A percentile compares a stretch with the other conserved stretches of the same genome.
Conservation (phyloP, 2,797 vertebrate species). For the Remorina albescens region DNA sequence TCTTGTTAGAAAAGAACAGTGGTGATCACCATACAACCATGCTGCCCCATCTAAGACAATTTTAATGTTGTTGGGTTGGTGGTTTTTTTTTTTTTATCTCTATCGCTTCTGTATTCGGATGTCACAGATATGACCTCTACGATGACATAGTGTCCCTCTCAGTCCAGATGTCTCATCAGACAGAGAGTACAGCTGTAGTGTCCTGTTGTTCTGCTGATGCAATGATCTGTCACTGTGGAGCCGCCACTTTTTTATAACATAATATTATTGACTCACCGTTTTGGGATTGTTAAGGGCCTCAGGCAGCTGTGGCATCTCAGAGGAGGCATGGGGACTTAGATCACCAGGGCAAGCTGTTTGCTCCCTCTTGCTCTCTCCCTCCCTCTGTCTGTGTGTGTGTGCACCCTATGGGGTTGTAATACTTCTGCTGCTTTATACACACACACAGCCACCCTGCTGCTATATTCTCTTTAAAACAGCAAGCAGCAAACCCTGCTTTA, state of each 20-base stretch:
- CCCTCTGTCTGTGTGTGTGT: no score
- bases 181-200: neutral
- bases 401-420: neutral
- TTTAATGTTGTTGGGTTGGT: no score
- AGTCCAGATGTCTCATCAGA: neutral
- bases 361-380: no score
- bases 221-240: neutral
- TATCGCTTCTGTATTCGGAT: neutral
- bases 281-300: neutral
- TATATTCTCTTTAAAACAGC: no score
- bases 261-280: neutral
- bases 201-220: neutral
- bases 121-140: neutral
- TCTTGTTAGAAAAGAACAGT: no score
- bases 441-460: neutral
- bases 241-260: neutral
- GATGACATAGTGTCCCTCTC: neutral
- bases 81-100: no score
- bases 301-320: neutral
- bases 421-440: neutral
- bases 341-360: neutral
- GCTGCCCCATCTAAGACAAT: neutral
- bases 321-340: neutral
- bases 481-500: no score
- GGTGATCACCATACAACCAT: no score